These are phyloP conservation scores for Tethea ocularis DNA, from an alignment of 2,888 invertebrate species.

Conservation along the genomic window DNA sequence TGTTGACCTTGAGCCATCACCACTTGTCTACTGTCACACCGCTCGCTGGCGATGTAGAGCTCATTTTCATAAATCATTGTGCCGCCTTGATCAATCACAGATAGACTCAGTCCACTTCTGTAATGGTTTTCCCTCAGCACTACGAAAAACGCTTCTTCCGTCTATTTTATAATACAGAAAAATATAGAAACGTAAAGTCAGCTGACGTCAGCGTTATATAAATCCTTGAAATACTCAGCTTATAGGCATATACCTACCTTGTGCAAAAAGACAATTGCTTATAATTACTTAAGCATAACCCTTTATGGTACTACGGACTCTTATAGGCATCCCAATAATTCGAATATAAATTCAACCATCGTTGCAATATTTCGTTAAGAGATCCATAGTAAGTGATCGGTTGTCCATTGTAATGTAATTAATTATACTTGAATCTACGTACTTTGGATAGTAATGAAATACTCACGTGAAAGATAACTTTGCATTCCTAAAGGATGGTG, in stretches of 20 bases:
- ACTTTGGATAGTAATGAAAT: conserved; percentile 10
- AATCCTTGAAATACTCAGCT: neutral
- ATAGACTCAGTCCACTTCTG: no score
- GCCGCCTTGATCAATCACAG: no score
- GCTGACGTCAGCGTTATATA: neutral
- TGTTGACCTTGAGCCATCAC: no score
- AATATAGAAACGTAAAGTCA: neutral
- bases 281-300: conserved; percentile 57
- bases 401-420: conserved; percentile 53
- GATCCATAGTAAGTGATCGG: conserved; percentile 47
- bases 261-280: conserved; percentile 47
- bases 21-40: no score
- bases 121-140: no score
- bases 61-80: no score
- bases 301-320: conserved; percentile 44
- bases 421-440: conserved; percentile 16
- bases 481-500: neutral
- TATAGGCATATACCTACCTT: conserved; percentile 46
- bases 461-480: neutral
- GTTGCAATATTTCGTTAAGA: conserved; percentile 44
- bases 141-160: no score
- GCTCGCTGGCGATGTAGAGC: no score
- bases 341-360: conserved; percentile 59
- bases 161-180: no score
- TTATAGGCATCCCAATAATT: conserved; percentile 67